Base-by-base conservation (phyloP, 2,113 vertebrate species). In the Rhinoptilus africanus region DNA sequence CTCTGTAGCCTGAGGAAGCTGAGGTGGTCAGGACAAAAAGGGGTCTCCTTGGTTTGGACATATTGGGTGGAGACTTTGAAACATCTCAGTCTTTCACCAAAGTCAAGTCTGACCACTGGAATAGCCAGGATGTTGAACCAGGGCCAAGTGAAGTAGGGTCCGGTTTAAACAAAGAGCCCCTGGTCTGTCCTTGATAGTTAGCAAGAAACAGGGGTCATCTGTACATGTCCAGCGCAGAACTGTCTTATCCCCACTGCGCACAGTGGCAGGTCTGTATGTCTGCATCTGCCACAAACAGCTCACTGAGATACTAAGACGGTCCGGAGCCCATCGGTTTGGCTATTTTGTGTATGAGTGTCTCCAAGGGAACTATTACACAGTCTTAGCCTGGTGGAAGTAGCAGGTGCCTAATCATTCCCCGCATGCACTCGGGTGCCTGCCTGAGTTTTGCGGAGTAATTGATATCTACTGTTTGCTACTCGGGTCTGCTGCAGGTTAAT, bases 371-470 rank as follows among this genome's bases (percentile, higher is more conserved):
- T 18, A 11, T 37, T 27, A 39, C 0, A 0, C 45, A 13, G 14
- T 41, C 87, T 60, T 45, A 62, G 21, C 23, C 10, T 14, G 13
- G 12, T 34, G 37, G 60, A 57, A 72, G 23, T 16, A 63, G 37
- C 27, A 66, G 59, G 48, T 77, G 64, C 34, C 50, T 32, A 5
- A 57, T 50, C 15, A 24, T 10, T 72, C 34, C 21, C n/a, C 1
- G 0, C 0, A 0, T 19, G 23, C 30, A 51, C 6, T 5, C 1
- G 8, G 20, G 24, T 51, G 14, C 26, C 32, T 64, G 32, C 22
- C 74, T 51, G 48, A 47, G 45, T 89, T 76, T 54, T 28, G 15
- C 11, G 5, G 17, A 68, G 12, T 6, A 59, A n/a, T 60, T 59
- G 26, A 5, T 53, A n/a, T 9, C 26, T 77, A 32, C 5, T 43